Conservation (phyloP, 2,888 invertebrate species). For the Lymantria dispar region DNA sequence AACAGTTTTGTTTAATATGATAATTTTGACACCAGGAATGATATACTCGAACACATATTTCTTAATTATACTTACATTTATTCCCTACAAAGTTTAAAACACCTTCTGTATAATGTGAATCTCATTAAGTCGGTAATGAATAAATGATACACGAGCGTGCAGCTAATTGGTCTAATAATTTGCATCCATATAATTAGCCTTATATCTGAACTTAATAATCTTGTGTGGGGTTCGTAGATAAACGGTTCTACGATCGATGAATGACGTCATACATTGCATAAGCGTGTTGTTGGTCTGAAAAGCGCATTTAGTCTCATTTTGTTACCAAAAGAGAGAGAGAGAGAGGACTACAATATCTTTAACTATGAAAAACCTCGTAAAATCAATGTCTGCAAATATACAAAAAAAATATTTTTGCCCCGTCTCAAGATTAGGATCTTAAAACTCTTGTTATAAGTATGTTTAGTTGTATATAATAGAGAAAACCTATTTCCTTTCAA, state of each 20-base stretch:
- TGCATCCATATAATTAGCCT: slow-evolving; percentile 16
- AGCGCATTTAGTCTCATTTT: background rate
- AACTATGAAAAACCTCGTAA: too few species aligned
- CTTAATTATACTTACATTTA: background rate
- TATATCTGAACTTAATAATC: slow-evolving; percentile 21
- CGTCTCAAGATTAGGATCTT: too few species aligned
- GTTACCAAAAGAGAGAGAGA: too few species aligned
- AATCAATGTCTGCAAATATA: too few species aligned
- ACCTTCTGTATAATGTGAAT: background rate
- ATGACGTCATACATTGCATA: background rate
- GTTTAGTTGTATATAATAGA: too few species aligned
- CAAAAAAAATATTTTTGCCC: too few species aligned
- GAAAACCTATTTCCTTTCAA: too few species aligned
- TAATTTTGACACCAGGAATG: too few species aligned
- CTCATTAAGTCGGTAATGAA: slow-evolving; percentile 5
- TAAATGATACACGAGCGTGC: slow-evolving; percentile 9
- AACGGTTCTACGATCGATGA: background rate
- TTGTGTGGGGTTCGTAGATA: slow-evolving; percentile 1
- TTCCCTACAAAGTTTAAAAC: background rate
- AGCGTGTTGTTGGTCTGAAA: background rate
- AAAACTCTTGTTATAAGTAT: too few species aligned
- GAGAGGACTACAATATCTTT: too few species aligned
- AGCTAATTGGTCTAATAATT: slow-evolving; percentile 25
- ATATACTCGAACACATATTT: too few species aligned
- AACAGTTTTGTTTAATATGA: too few species aligned